Percentiles rank a stretch among this genome's conserved stretches.
These are phyloP conservation scores for Schlechtendalia chinensis DNA, from an alignment of 1,140 invertebrate genomes.

Conservation along the genomic window DNA sequence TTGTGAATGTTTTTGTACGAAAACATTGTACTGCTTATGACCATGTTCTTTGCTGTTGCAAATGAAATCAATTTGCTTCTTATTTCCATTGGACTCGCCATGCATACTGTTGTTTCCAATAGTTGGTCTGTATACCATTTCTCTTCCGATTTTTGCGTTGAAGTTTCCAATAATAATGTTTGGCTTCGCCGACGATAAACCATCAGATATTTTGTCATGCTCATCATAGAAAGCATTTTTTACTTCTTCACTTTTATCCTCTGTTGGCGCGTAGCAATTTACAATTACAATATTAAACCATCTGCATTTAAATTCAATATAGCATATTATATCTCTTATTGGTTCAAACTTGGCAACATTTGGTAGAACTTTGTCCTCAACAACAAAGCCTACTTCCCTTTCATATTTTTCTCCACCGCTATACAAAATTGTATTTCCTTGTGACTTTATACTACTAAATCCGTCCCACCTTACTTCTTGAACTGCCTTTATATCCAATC, in stretches of 20 bases:
- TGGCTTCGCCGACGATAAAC: not conserved
- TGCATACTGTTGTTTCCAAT: not conserved
- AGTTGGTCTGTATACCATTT: not conserved
- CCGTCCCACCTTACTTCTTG: conserved; percentile 23
- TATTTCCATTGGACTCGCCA: not conserved
- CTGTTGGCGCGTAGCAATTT: conserved; percentile 43
- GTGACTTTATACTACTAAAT: conserved; percentile 21
- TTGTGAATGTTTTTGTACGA: too few species aligned
- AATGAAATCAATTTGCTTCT: not conserved
- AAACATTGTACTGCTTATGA: too few species aligned
- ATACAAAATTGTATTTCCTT: too few species aligned
- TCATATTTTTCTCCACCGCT: conserved; percentile 18
- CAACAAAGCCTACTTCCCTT: not conserved
- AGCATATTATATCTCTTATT: not conserved
- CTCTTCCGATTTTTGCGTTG: not conserved
- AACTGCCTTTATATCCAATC: conserved; percentile 3
- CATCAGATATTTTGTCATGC: not conserved
- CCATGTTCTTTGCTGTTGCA: not conserved
- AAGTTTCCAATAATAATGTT: not conserved
- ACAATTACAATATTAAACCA: not conserved
- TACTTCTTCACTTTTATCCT: too few species aligned
- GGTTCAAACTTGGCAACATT: conserved; percentile 9
- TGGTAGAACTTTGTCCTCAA: not conserved
- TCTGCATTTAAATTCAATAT: not conserved
- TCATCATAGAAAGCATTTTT: conserved; percentile 20